Conservation (phyloP, 2,797 vertebrate genomes). For the Synanceia verrucosa region DNA sequence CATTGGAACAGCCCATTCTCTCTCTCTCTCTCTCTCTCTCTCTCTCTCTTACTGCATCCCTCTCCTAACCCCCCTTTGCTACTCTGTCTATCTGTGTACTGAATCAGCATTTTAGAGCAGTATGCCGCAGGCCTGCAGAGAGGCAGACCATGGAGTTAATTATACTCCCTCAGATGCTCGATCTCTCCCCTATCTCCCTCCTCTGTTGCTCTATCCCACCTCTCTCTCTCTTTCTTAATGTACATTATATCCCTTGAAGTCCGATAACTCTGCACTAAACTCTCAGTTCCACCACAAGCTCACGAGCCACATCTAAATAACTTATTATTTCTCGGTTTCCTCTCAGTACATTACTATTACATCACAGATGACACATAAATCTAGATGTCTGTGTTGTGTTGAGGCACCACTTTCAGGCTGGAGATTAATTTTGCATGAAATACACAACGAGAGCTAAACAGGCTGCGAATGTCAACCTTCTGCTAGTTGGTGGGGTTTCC, state of each 20-base stretch:
- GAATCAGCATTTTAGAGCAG: conserved; percentile 80
- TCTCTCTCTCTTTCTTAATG: not conserved
- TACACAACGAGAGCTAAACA: not conserved
- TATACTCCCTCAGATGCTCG: conserved; percentile 70
- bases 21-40: not conserved
- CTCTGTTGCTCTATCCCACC: conserved; percentile 24
- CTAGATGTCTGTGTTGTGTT: not conserved
- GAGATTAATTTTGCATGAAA: conserved; percentile 11
- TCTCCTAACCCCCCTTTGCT: conserved; percentile 49
- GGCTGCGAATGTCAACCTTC: not conserved
- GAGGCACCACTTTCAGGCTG: not conserved
- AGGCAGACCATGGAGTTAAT: conserved; percentile 74
- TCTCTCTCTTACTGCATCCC: conserved; percentile 34
- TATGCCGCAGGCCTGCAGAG: conserved; percentile 79
- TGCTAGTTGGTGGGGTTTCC: not conserved
- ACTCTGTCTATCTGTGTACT: conserved; percentile 71
- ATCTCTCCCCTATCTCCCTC: conserved; percentile 42
- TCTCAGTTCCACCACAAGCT: not conserved
- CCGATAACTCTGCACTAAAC: conserved; percentile 28
- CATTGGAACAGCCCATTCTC: conserved; percentile 15
- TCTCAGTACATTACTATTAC: not conserved
- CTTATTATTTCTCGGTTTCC: not conserved
- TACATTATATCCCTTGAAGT: conserved; percentile 8
- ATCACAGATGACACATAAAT: not conserved
- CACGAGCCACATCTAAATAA: not conserved